Base-by-base conservation (phyloP, 2,797 vertebrate species). In the Ptychadena robeensis region DNA sequence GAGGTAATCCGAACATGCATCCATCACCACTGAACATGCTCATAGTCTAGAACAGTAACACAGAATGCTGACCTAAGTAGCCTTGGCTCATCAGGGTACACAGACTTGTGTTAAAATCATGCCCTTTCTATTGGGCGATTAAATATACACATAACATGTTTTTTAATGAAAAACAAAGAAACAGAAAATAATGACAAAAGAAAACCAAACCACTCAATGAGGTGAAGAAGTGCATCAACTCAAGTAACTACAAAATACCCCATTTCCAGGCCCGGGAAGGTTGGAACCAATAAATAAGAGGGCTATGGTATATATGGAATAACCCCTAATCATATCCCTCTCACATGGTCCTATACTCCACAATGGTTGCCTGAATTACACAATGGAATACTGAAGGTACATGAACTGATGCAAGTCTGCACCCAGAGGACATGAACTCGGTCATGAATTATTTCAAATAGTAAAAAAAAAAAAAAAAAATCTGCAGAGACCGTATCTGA, bases 1-100 rank as follows among this genome's bases (percentile, higher is more conserved):
- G 90, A 86, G 67, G 86, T 65, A 86, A 64, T 82, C 82, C 61
- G 78, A 68, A 75, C 14, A 88, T 90, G 89, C 91, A 90, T 25
- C 86, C 82, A 73, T 25, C 14, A 80, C 31, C 65, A 72, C 38
- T 85, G 76, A 66, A 82, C 89, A 88, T 85, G 86, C 86, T 86
- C 82, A 85, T 48, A 86, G 59, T 53, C 66, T 71, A 7, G 73
- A 88, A 86, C 83, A 83, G n/a, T 34, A 67, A 68, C 28, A 74
- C 14, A 57, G 2, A 38, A 7, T 65, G 22, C 53, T 34, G n/a
- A n/a, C n/a, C n/a, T 1, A 25, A 48, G 68, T 68, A 35, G 37
- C 48, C 18, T 25, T 70, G 44, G 27, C 11, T 65, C 57, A 57
- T 32, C 61, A 64, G 80, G 53, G 30, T 27, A 64, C n/a, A 77